These are phyloP conservation scores for Tolypeutes matacus DNA, from an alignment of 2,797 vertebrate species.

Conservation along the genomic window DNA sequence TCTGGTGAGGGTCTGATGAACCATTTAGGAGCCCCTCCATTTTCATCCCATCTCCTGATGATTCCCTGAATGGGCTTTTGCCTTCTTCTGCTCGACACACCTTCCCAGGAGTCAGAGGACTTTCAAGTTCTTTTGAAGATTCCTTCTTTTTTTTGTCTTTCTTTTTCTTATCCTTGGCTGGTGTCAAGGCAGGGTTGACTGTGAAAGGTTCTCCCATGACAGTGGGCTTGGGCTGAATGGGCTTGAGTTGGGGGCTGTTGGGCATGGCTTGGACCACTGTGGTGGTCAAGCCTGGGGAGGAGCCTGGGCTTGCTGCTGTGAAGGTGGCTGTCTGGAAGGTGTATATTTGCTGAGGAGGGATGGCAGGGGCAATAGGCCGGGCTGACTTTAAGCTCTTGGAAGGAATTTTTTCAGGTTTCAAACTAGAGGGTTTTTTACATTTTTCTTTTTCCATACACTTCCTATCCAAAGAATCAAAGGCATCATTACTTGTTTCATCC, in stretches of 20 bases:
- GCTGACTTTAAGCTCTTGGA: conserved; percentile 96
- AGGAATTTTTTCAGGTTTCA: conserved; percentile 94
- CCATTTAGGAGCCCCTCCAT: conserved; percentile 95
- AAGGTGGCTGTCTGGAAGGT: conserved; percentile 92
- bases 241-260: conserved; percentile 96
- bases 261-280: conserved; percentile 95
- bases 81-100: conserved; percentile 93
- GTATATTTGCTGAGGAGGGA: conserved; percentile 95
- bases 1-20: conserved; percentile 96
- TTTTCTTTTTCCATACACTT: conserved; percentile 93
- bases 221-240: conserved; percentile 94
- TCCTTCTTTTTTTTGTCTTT: conserved; percentile 98
- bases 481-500: conserved; percentile 97
- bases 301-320: conserved; percentile 93
- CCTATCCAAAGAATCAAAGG: conserved; percentile 94
- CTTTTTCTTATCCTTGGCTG: conserved; percentile 97
- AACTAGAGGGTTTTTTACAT: conserved; percentile 92
- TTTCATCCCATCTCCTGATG: conserved; percentile 91
- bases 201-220: conserved; percentile 93
- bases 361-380: conserved; percentile 93
- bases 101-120: conserved; percentile 93
- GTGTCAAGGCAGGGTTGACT: conserved; percentile 92
- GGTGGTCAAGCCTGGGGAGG: conserved; percentile 91
- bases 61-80: conserved; percentile 94
- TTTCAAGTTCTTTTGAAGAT: conserved; percentile 93